Percentiles rank a stretch among this genome's conserved stretches.
phyloP scores from a whole-genome alignment of 1,140 invertebrate species.

The Grapholita molesta region DNA sequence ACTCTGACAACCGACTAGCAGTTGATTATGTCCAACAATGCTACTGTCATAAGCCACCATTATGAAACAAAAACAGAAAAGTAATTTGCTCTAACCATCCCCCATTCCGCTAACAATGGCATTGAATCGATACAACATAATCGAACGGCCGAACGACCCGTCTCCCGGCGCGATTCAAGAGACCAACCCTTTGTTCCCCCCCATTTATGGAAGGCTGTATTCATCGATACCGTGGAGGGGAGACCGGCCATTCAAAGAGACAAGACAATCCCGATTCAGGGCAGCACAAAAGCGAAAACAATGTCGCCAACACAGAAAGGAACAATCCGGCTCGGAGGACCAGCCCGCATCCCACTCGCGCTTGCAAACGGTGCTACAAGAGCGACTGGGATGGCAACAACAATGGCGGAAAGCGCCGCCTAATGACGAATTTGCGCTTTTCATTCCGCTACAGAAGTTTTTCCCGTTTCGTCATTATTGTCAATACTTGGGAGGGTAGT shows the following conservation, averaged over 20 bases:
- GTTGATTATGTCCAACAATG: conserved; percentile 4
- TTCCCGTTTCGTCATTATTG: conserved; percentile 76
- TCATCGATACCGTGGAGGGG: conserved; percentile 74
- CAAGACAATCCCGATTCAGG: conserved; percentile 79
- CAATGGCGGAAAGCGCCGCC: conserved; percentile 73
- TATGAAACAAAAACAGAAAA: conserved; percentile 63
- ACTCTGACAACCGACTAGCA: not conserved
- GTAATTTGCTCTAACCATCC: conserved; percentile 75
- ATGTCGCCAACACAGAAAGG: conserved; percentile 77
- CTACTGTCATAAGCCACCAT: conserved; percentile 38
- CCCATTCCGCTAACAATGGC: conserved; percentile 65
- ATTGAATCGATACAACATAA: conserved; percentile 76
- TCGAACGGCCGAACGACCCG: conserved; percentile 70
- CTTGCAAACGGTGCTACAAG: conserved; percentile 26
- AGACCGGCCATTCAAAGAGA: conserved; percentile 74
- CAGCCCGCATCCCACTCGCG: conserved; percentile 57
- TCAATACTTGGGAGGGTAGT: conserved; percentile 68
- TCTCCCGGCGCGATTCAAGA: conserved; percentile 71
- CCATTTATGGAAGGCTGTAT: conserved; percentile 73
- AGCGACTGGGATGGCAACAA: conserved; percentile 53
- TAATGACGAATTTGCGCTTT: conserved; percentile 79
- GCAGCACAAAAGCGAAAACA: conserved; percentile 76
- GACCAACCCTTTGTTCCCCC: conserved; percentile 72
- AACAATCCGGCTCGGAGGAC: conserved; percentile 74
- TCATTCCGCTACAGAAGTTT: conserved; percentile 77